Evolutionary conservation across 2,113 vertebrate genomes (phyloP), one percentile per base, ranked within the genome.

Genomic region (Galemys pyrenaicus): DNA sequence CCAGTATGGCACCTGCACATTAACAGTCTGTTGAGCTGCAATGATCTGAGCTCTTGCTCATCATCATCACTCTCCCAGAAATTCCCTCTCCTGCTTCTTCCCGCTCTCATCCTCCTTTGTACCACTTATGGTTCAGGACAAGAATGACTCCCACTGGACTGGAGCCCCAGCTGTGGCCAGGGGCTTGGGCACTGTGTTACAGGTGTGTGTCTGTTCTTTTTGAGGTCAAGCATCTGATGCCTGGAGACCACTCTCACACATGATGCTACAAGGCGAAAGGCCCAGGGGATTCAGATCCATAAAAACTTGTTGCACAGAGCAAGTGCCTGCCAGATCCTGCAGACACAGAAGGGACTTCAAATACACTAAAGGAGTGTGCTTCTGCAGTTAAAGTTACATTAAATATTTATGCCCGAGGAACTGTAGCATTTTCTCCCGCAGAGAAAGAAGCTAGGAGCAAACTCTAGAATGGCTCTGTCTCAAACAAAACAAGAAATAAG

Each of bases 391-490:
- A 91, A 82, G 71, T 84, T 70, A 35, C 71, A 91, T 94, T 92
- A 95, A 96, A 87, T 91, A 96, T 93, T 89, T 86, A 96, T 65
- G 41, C 37, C 79, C 35, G 51, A 93, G 92, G 96, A 95, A 95
- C 28, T 28, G 41, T 74, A 92, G 83, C 44, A 17, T 95, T 84
- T 97, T 95, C 86, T 96, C 89, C 91, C 37, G 87, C 54, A 87
- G 70, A 94, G 84, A 92, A 91, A 94, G 51, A 95, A 87, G 35
- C 89, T 67, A 87, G 86, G 26, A 71, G 44, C 9, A 89, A 87
- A 79, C 51, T 83, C 81, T 12, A 91, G 92, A 94, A 83, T 24
- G 46, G 26, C 46, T 89, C 44, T 71, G 41, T 78, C 32, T 10
- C 44, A 9, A 67, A 60, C 1, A 26, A 84, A 22, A 75, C 37